Evolutionary conservation across 2,113 vertebrate genomes (phyloP).

Genomic region (Talpa occidentalis): DNA sequence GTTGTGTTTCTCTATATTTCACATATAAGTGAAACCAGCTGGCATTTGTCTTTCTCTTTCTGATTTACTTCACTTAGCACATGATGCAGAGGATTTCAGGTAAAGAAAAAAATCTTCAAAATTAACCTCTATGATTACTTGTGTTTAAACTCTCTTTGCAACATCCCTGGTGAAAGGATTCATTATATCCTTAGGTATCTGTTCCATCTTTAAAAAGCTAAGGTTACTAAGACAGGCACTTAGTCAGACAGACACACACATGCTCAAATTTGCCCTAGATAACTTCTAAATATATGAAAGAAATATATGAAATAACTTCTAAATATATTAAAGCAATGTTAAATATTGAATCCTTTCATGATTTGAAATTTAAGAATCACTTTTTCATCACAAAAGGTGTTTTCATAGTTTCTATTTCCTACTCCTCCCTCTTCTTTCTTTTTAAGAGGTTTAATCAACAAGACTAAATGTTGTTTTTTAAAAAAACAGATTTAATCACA

Average conservation of each 20-base stretch:
- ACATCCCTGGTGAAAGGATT: background rate
- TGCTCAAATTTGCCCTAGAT: background rate
- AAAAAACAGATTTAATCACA: conserved; percentile 52
- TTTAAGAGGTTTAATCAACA: background rate
- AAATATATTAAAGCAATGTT: background rate
- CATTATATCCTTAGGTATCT: background rate
- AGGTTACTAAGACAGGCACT: background rate
- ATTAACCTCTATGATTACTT: background rate
- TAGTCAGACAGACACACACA: background rate
- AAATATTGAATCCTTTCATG: background rate
- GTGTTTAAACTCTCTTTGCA: background rate
- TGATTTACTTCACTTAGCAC: background rate
- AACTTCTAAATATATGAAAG: background rate
- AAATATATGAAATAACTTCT: no score
- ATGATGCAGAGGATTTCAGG: background rate
- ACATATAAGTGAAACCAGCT: no score
- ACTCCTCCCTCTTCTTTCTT: background rate
- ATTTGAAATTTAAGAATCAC: background rate
- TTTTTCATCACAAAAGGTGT: background rate
- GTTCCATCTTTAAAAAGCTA: background rate
- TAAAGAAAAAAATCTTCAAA: conserved; percentile 31
- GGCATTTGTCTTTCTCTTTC: no score
- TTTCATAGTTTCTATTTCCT: background rate
- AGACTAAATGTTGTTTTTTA: conserved; percentile 43
- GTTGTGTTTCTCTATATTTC: no score